Base-by-base conservation (phyloP, 2,113 vertebrate species). In the Zosterops lateralis region DNA sequence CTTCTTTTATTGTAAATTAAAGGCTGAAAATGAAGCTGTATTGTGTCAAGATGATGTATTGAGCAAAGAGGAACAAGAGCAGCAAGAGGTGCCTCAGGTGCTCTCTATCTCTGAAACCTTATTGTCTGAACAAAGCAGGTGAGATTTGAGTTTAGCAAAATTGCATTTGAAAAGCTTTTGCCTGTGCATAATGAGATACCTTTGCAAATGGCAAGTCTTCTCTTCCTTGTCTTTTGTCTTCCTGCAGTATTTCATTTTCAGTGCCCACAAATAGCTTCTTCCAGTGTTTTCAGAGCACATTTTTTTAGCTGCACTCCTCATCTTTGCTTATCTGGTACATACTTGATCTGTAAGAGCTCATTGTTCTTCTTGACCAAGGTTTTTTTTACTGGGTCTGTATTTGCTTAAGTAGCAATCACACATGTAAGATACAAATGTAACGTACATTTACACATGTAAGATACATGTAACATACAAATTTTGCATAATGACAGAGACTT, bases 101-200 rank as follows among this genome's bases (percentile, higher is more conserved):
- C 75, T 95, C 32, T 68, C 48, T 79, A 36, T 53, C 67, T 88
- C 68, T 91, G 92, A 72, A 87, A 86, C 83, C 18, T 10, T 62
- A 28, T 5, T 93, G 61, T 42, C 57, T 94, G 95, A 94, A 67
- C 67, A 84, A 72, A 96, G 38, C 81, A 97, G 97, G 98, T 98
- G 38, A 95, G 96, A 32, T 73, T 91, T 31, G 16, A 92, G 74
- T 93, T 94, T 34, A 61, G 74, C 61, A 85, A 92, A 93, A 36
- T 32, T 10, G 9, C 3, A 5, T 73, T 54, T 91, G 20, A 60
- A 76, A 74, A 61, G 6, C 21, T 84, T 93, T 57, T 6, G 3
- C 64, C 6, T 78, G 9, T 89, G 3, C 31, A 13, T 82, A 38
- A 53, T 80, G 14, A 77, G 21, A 74, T 26, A 76, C 5, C 6